Evolutionary conservation across 2,113 vertebrate species (phyloP), one percentile per base, ranked within the genome.

Genomic region (Geococcyx californianus): DNA sequence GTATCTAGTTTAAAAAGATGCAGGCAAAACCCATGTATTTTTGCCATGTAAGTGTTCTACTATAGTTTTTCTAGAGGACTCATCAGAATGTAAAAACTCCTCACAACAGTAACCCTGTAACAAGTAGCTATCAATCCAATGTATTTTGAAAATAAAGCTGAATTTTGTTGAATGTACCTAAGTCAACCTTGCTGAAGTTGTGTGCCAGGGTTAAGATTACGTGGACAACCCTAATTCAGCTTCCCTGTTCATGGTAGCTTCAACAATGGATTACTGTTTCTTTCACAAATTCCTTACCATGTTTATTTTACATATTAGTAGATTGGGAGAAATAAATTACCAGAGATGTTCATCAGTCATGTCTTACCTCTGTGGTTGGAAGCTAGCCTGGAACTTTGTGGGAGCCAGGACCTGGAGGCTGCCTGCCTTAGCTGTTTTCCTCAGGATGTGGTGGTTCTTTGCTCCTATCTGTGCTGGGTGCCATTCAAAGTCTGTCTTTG

Each of bases 11-110:
- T 26, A 23, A 82, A 79, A 66, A 28, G 9, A 9, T 51, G 11
- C 23, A 19, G n/a, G 38, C 0, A 0, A 67, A 88, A 76, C 12
- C 1, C 1, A 3, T 11, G 8, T 5, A 10, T 75, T 85, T 87
- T 10, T 90, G 52, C 18, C 1, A 0, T 11, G 44, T n/a, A 13
- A n/a, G 13, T 45, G 19, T 36, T 81, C 42, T 44, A 17, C 28
- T 16, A 0, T 29, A 12, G 47, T 19, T 92, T 68, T 64, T 59
- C 44, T 54, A 4, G 1, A 8, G 44, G 31, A 49, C 31, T 55
- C 19, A 18, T n/a, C 23, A 31, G 49, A 69, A 63, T 25, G 6
- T 68, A 31, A 63, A 40, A 72, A 16, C 6, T 25, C 9, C 34
- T n/a, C 55, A 26, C 23, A 36, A 14, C 16, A 34, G 51, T 52